A percentile compares a stretch with the other conserved stretches of the same genome.
These are phyloP conservation scores for Eira barbara DNA, from an alignment of 2,113 vertebrate genomes.

Conservation along the genomic window DNA sequence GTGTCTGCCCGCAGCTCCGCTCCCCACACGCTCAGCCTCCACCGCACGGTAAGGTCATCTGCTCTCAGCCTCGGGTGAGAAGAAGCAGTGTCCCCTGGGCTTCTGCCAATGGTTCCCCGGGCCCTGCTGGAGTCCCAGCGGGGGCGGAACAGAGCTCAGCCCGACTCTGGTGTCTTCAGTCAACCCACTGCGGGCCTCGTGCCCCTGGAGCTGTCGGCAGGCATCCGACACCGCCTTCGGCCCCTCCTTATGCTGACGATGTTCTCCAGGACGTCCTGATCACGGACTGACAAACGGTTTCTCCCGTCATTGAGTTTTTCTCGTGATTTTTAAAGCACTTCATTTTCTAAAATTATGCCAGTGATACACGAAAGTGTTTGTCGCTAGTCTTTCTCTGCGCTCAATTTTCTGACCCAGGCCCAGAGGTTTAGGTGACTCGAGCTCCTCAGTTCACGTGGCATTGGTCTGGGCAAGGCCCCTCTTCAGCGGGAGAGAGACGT, in stretches of 20 bases:
- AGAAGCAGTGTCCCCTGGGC: neutral
- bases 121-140: neutral
- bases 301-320: neutral
- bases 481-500: neutral
- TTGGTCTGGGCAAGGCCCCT: neutral
- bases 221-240: neutral
- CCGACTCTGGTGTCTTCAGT: neutral
- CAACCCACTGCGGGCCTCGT: neutral
- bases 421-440: neutral
- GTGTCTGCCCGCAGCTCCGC: neutral
- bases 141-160: neutral
- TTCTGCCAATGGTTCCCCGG: neutral
- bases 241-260: neutral
- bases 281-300: neutral
- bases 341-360: neutral
- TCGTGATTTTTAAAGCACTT: neutral
- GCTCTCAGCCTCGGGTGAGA: neutral
- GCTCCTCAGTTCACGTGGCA: neutral
- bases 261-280: neutral
- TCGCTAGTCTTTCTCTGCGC: neutral
- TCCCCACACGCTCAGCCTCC: fast-evolving
- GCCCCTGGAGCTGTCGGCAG: neutral
- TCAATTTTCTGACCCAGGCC: neutral
- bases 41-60: neutral
- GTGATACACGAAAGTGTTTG: neutral